Evolutionary conservation across 2,888 invertebrate species (phyloP).

Genomic region (Yponomeuta plumbellus): DNA sequence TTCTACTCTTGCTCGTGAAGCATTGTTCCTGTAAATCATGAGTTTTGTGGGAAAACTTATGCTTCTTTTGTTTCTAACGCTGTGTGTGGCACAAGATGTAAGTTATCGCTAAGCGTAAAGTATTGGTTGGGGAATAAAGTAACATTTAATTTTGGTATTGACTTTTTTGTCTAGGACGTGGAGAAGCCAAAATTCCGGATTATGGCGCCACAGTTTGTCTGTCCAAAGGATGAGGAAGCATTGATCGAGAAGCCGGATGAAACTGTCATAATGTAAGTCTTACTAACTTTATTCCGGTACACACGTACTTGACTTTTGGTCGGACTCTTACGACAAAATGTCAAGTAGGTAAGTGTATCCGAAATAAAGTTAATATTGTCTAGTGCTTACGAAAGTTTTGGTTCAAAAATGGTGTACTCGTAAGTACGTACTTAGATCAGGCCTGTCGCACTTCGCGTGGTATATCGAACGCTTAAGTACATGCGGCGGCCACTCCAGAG

Average conservation of each 20-base stretch:
- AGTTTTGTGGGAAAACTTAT: background rate
- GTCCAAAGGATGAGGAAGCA: conserved; percentile 42
- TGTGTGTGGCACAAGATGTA: background rate
- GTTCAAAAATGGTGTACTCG: no score
- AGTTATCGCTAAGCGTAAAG: background rate
- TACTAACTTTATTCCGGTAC: conserved; percentile 10
- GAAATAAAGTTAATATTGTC: no score
- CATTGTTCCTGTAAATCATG: background rate
- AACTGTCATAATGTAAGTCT: conserved; percentile 47
- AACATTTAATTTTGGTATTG: background rate
- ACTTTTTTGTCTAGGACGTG: background rate
- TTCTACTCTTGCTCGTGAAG: background rate
- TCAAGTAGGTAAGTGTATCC: no score
- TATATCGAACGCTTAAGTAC: no score
- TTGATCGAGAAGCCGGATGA: conserved; percentile 38
- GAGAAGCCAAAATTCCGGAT: conserved; percentile 38
- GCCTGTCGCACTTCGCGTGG: no score
- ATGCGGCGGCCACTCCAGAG: no score
- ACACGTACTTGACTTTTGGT: no score
- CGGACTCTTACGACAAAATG: no score
- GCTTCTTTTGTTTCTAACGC: background rate
- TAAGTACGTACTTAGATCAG: no score
- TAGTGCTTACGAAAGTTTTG: no score
- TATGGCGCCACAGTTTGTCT: conserved; percentile 48
- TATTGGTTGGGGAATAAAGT: background rate